Evolutionary conservation across 2,113 vertebrate genomes (phyloP).

Genomic region (Choloepus hoffmanni): DNA sequence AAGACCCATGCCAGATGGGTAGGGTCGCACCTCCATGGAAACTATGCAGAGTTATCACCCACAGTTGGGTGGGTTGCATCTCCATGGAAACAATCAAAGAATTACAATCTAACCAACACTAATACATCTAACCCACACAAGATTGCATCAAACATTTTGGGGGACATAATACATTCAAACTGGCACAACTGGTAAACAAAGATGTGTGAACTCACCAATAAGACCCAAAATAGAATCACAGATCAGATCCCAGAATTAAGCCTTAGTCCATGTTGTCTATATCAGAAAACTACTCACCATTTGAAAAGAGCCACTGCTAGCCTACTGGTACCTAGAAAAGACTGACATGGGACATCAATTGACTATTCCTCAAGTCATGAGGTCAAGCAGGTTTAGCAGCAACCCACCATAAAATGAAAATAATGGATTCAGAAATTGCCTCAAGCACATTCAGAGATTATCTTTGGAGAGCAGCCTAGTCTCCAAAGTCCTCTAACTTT

Average conservation of each 20-base stretch:
- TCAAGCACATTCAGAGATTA: not conserved
- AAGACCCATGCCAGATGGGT: too few relatives aligned
- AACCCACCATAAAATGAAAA: not conserved
- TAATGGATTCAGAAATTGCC: not conserved
- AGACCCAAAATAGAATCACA: not conserved
- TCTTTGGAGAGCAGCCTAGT: not conserved
- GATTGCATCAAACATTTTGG: too few relatives aligned
- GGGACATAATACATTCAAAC: too few relatives aligned
- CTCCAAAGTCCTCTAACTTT: not conserved
- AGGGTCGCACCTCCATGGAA: too few relatives aligned
- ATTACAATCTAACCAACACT: too few relatives aligned
- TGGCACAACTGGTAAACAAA: not conserved
- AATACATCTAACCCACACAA: too few relatives aligned
- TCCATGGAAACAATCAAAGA: too few relatives aligned
- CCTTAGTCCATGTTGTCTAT: not conserved
- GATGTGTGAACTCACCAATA: not conserved
- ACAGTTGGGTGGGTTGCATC: too few relatives aligned
- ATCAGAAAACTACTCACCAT: not conserved
- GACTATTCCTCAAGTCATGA: not conserved
- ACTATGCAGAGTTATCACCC: too few relatives aligned
- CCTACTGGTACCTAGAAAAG: not conserved
- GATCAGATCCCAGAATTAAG: not conserved
- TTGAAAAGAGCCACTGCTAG: not conserved
- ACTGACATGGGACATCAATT: not conserved
- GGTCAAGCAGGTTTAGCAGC: not conserved